Evolutionary conservation across 2,888 invertebrate species (phyloP).

Genomic region (Tetramorium bicarinatum): DNA sequence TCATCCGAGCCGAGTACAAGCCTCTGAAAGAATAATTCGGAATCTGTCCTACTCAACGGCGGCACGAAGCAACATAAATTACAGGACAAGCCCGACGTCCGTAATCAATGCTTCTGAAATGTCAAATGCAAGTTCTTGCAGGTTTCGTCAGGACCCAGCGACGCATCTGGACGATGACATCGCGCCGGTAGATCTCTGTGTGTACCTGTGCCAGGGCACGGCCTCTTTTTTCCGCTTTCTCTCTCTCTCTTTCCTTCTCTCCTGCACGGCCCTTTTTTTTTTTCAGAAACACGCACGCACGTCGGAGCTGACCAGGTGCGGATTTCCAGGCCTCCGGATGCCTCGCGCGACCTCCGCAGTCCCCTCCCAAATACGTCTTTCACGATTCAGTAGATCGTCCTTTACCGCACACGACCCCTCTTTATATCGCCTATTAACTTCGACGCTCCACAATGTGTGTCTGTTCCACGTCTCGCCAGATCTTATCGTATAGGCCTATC

Average conservation of each 20-base stretch:
- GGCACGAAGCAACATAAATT: conserved; percentile 33
- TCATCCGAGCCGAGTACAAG: conserved; percentile 33
- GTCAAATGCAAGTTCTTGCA: conserved; percentile 45
- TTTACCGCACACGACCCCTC: conserved; percentile 57
- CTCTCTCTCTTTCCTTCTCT: not conserved
- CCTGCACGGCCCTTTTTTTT: conserved; percentile 20
- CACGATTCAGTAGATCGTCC: conserved; percentile 66
- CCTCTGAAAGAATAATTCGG: conserved; percentile 33
- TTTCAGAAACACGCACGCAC: conserved; percentile 12
- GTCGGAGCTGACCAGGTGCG: conserved; percentile 67
- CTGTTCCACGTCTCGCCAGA: conserved; percentile 67
- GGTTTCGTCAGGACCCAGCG: conserved; percentile 9
- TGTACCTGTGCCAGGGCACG: conserved; percentile 20
- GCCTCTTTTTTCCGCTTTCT: not conserved
- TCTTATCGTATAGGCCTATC: conserved; percentile 52
- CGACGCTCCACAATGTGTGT: conserved; percentile 64
- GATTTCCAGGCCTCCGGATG: conserved; percentile 41
- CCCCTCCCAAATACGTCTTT: conserved; percentile 67
- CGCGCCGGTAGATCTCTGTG: not conserved
- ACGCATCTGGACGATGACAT: conserved; percentile 32
- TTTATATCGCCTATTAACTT: conserved; percentile 72
- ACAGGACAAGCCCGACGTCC: conserved; percentile 8
- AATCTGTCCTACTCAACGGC: conserved; percentile 10
- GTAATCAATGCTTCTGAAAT: conserved; percentile 38
- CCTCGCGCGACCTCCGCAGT: conserved; percentile 42